phyloP scores from a whole-genome alignment of 2,797 vertebrate genomes.

The Pangasius sanitwongsei region DNA sequence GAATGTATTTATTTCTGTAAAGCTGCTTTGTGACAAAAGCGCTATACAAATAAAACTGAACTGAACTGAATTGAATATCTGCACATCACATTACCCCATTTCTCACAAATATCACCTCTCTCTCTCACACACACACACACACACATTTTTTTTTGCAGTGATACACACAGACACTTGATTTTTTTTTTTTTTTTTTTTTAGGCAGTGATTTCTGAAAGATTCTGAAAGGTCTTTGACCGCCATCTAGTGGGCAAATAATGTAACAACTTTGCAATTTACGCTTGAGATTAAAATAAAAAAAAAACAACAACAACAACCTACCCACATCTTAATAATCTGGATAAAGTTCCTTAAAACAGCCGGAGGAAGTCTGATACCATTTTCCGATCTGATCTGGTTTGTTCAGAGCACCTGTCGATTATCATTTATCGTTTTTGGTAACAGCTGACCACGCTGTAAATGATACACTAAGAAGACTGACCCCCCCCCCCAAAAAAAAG shows the following conservation, averaged over 20 bases:
- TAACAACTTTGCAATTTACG: background rate
- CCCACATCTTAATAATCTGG: background rate
- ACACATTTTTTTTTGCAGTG: too few relatives aligned
- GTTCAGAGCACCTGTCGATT: background rate
- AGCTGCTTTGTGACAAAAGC: too few relatives aligned
- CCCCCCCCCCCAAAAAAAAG: background rate
- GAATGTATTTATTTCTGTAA: too few relatives aligned
- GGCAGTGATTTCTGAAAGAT: background rate
- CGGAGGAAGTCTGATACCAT: background rate
- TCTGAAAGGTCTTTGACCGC: background rate
- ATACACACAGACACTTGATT: too few relatives aligned
- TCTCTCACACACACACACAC: too few relatives aligned
- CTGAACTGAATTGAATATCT: too few relatives aligned
- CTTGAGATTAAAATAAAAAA: background rate
- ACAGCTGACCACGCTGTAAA: background rate
- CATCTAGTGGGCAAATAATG: background rate
- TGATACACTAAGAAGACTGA: background rate
- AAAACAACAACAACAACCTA: background rate
- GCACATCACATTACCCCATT: too few relatives aligned
- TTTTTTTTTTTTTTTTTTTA: too few relatives aligned
- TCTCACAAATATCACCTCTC: too few relatives aligned
- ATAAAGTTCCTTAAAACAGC: background rate
- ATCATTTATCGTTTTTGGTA: background rate
- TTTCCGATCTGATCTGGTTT: too few relatives aligned
- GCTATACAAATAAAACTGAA: too few relatives aligned